Percentiles rank a stretch among this genome's conserved stretches.
These are phyloP conservation scores for Tyrophagus putrescentiae DNA, from an alignment of 1,140 invertebrate species.

Conservation along the genomic window DNA sequence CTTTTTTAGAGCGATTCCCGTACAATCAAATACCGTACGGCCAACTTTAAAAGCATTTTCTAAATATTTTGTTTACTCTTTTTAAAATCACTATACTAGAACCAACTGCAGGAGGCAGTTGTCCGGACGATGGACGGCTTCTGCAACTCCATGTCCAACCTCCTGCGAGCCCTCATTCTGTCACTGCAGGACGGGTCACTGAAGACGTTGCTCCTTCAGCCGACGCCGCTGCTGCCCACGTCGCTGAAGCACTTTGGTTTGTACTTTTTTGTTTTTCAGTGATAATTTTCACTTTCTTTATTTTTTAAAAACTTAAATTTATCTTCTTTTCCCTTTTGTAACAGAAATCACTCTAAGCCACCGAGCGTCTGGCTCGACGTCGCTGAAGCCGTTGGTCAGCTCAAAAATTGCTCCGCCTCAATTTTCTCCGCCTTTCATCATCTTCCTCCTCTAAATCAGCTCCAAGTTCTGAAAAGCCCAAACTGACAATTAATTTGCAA, in stretches of 20 bases:
- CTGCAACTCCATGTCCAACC: background rate
- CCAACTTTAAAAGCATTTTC: too few relatives aligned
- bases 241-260: constrained; percentile 6
- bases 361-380: too few relatives aligned
- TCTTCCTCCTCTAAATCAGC: too few relatives aligned
- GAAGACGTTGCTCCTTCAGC: background rate
- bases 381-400: too few relatives aligned
- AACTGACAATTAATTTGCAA: background rate
- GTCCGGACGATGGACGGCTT: constrained; percentile 9
- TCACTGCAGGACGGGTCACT: constrained; percentile 18
- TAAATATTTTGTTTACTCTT: background rate
- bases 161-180: constrained; percentile 20
- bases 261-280: background rate
- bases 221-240: background rate
- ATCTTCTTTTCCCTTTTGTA: too few relatives aligned
- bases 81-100: background rate
- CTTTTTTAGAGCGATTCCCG: too few relatives aligned
- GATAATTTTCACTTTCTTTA: background rate
- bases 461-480: too few relatives aligned
- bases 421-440: background rate
- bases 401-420: background rate
- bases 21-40: too few relatives aligned
- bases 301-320: background rate
- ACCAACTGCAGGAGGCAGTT: background rate
- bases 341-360: too few relatives aligned